Evolutionary conservation across 2,113 vertebrate species (phyloP).

Genomic region (Aix galericulata): DNA sequence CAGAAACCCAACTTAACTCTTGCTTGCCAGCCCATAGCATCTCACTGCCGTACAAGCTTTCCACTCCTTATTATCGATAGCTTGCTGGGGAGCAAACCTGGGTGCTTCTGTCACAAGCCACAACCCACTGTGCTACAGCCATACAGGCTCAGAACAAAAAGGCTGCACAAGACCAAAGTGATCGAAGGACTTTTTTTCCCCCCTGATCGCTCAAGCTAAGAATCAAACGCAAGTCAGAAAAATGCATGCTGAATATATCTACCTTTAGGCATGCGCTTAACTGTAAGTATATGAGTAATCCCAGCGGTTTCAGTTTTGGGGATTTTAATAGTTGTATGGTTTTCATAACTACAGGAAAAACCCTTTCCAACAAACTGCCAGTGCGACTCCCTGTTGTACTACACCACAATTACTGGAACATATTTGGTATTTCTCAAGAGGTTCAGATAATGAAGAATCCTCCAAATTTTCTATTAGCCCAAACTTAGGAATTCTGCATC

Average conservation of each 20-base stretch:
- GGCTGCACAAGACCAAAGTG: neutral
- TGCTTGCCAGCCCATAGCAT: neutral
- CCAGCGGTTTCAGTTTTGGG: slow-evolving; percentile 55
- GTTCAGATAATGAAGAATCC: slow-evolving; percentile 73
- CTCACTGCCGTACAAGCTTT: neutral
- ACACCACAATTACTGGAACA: slow-evolving; percentile 71
- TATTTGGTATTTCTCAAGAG: slow-evolving; percentile 72
- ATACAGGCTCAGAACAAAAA: neutral
- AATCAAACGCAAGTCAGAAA: slow-evolving; percentile 31
- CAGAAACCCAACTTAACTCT: neutral
- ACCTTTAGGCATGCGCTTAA: slow-evolving; percentile 73
- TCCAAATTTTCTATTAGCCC: slow-evolving; percentile 72
- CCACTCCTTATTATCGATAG: neutral
- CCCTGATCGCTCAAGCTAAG: neutral
- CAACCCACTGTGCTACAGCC: neutral
- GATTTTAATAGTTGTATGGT: slow-evolving; percentile 74
- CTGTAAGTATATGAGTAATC: slow-evolving; percentile 68
- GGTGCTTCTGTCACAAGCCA: neutral
- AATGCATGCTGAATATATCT: slow-evolving; percentile 41
- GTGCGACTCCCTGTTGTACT: slow-evolving; percentile 71
- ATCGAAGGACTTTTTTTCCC: neutral
- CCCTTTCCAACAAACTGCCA: slow-evolving; percentile 73
- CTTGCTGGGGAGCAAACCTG: neutral
- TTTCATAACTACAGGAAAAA: slow-evolving; percentile 74
- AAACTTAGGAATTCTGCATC: slow-evolving; percentile 69